Base-by-base conservation (phyloP, 1,140 invertebrate genomes). In the Eulimnadia texana region DNA sequence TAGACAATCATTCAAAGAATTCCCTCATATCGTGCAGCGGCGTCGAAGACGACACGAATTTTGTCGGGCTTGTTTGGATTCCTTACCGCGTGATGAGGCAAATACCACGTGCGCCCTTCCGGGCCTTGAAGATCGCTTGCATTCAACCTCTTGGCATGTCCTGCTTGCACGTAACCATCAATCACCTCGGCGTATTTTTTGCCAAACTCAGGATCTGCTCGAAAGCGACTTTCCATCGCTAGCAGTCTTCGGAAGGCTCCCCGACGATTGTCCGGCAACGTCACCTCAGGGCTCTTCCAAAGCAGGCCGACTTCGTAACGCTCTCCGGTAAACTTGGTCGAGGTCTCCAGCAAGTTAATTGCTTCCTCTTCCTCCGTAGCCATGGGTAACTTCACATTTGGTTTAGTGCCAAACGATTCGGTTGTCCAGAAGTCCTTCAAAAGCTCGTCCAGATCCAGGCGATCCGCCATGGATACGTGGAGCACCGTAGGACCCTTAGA, bases 1-100 rank as follows among this genome's bases (percentile, higher is more conserved):
- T 10, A 69, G 42, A 16, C 62, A 16, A 27, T 66, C 64, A 42
- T 72, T 71, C 10, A 72, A 47, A 9, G 64, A 65, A 13, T 24
- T 49, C 1, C 65, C 67, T 10, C 28, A 49, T 33, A 64, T 29
- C 62, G 64, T 3, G 65, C 68, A 47, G 57, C 58, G 47, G 64
- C 66, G 53, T 70, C 68, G 50, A 69, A 70, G 0, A 71, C 69
- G 0, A 71, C 64, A 6, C 70, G 11, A 1, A 70, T 13, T 58
- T 70, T 71, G 3, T 56, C 64, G 22, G 61, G 64, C 42, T 65
- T 65, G 22, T 60, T 64, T n/a, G 61, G 53, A 49, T 64, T 62
- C 20, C 22, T 19, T 1, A 62, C 60, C 1, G n/a, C n/a, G 60
- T 63, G 61, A 33, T 64, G 61, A 2, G 61, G 61, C 3, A 64